Evolutionary conservation across 2,113 vertebrate genomes (phyloP).

Genomic region (Apteryx owenii): DNA sequence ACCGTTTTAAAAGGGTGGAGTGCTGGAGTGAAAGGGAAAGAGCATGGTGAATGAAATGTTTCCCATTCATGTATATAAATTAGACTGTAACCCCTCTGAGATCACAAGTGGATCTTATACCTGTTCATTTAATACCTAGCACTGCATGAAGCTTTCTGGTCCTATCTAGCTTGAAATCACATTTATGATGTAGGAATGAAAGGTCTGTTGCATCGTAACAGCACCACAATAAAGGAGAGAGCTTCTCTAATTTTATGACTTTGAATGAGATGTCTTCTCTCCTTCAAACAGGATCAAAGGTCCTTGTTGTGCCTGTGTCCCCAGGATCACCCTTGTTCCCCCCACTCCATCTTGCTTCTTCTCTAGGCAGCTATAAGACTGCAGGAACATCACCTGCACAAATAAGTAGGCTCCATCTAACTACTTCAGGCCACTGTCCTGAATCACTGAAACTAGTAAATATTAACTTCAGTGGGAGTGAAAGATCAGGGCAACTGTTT

Average conservation of each 20-base stretch:
- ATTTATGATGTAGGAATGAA: neutral
- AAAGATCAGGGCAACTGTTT: neutral
- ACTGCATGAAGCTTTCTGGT: neutral
- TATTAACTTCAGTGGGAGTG: neutral
- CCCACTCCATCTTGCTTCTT: neutral
- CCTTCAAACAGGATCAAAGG: neutral
- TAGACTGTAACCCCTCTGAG: neutral
- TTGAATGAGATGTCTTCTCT: neutral
- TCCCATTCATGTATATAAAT: neutral
- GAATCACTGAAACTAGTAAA: neutral
- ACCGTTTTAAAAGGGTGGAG: neutral
- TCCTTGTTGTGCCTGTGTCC: fast-evolving
- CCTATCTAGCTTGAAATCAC: neutral
- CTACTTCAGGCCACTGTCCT: neutral
- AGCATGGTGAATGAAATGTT: neutral
- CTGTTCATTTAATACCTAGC: neutral
- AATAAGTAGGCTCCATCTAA: neutral
- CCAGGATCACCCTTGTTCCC: neutral
- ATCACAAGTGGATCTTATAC: neutral
- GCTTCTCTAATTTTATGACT: neutral
- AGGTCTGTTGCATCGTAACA: neutral
- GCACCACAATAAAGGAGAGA: neutral
- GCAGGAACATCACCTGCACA: neutral
- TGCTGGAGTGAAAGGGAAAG: neutral
- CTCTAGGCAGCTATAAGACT: neutral